These are phyloP conservation scores for Entomyzon cyanotis DNA, from an alignment of 2,113 vertebrate species.

Conservation along the genomic window DNA sequence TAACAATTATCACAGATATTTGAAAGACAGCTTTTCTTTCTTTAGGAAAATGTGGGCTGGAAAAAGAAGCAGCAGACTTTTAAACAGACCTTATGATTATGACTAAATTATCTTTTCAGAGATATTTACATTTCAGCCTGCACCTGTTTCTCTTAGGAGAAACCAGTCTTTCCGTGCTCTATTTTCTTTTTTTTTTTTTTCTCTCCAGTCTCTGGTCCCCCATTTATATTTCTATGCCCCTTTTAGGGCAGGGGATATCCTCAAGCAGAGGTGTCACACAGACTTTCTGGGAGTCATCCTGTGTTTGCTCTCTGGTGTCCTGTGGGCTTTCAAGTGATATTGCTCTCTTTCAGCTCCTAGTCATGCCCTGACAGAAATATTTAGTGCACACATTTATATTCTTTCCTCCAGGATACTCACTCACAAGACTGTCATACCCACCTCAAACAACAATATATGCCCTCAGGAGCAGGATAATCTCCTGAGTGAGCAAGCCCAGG, in stretches of 20 bases:
- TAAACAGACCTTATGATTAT: not conserved
- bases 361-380: not conserved
- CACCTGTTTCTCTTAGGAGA: not conserved
- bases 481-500: not conserved
- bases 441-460: not conserved
- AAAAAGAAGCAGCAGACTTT: not conserved
- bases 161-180: not conserved
- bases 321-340: accelerated
- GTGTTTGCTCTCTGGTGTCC: not conserved
- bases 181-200: not conserved
- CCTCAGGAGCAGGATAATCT: not conserved
- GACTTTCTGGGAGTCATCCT: not conserved
- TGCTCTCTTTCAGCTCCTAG: not conserved
- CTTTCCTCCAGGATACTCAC: not conserved
- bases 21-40: not conserved
- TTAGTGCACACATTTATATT: not conserved
- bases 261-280: not conserved
- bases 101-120: not conserved
- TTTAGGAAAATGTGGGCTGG: not conserved
- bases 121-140: not conserved
- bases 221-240: not conserved
- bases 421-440: not conserved
- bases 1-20: constrained; percentile 6
- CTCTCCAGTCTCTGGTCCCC: not conserved
- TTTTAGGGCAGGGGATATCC: not conserved